These are phyloP conservation scores for Aeoliscus strigatus DNA, from an alignment of 2,797 vertebrate genomes.

Conservation along the genomic window DNA sequence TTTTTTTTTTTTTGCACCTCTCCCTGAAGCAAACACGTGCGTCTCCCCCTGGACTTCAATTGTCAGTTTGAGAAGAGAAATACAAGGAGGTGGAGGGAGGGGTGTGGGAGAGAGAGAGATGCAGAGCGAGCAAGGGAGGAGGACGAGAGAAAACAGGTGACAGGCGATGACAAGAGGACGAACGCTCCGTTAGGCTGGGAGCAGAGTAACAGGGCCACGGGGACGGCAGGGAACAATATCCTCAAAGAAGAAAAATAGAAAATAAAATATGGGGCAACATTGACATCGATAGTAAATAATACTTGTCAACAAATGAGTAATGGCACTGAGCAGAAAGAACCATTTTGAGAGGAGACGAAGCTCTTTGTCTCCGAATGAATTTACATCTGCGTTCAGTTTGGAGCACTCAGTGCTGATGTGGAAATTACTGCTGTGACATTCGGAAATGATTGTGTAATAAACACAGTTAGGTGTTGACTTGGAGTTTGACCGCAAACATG, in stretches of 20 bases:
- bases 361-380: conserved; percentile 31
- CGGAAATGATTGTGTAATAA: conserved; percentile 25
- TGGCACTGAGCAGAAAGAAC: conserved; percentile 33
- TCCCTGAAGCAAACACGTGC: conserved; percentile 56
- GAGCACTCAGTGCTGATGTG: conserved; percentile 1
- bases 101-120: conserved; percentile 19
- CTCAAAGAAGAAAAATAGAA: conserved; percentile 49
- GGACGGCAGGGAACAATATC: conserved; percentile 66
- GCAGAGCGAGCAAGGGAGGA: conserved; percentile 16
- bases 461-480: conserved; percentile 21
- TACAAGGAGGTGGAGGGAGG: conserved; percentile 30
- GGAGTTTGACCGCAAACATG: conserved; percentile 7
- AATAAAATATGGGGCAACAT: conserved; percentile 56
- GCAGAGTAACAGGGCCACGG: conserved; percentile 70
- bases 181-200: conserved; percentile 66
- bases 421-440: conserved; percentile 15
- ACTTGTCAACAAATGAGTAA: conserved; percentile 54
- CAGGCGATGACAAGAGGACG: conserved; percentile 73
- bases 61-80: conserved; percentile 66
- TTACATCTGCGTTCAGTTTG: conserved; percentile 4
- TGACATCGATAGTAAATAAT: conserved; percentile 56
- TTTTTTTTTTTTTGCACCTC: conserved; percentile 48
- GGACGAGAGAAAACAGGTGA: conserved; percentile 64
- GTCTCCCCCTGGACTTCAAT: conserved; percentile 68
- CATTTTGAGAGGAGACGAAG: conserved; percentile 38